Conservation (phyloP, 2,888 invertebrate genomes). For the Odontocerum albicorne region DNA sequence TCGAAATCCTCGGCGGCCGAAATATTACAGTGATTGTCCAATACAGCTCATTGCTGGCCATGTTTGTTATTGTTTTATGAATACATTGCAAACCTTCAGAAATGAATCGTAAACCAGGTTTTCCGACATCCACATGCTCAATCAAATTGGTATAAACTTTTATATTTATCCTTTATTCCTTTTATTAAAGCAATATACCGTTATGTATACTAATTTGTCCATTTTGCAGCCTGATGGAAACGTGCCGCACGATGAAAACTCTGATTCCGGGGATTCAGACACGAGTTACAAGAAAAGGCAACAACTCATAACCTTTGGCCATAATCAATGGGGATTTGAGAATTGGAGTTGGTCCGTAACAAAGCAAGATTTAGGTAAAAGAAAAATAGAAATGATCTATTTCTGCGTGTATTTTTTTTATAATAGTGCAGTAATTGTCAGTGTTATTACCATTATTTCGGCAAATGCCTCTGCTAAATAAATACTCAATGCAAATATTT, state of each 20-base stretch:
- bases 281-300: slow-evolving; percentile 41
- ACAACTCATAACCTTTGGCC: slow-evolving; percentile 55
- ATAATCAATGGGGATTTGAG: slow-evolving; percentile 55
- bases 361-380: slow-evolving; percentile 53
- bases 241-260: slow-evolving; percentile 5
- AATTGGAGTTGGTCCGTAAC: slow-evolving; percentile 57
- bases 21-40: background rate
- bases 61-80: slow-evolving; percentile 21
- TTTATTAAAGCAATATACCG: background rate
- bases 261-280: slow-evolving; percentile 3
- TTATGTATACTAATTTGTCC: background rate
- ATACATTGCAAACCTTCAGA: background rate
- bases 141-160: slow-evolving; percentile 51
- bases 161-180: background rate
- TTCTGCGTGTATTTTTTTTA: background rate
- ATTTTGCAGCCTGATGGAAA: slow-evolving; percentile 22
- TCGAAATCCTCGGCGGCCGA: slow-evolving; percentile 24
- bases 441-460: no score
- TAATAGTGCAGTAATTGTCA: no score
- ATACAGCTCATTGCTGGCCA: background rate
- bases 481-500: no score
- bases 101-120: slow-evolving; percentile 54
- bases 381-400: no score
- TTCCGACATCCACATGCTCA: slow-evolving; percentile 50
- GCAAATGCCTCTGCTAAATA: no score